phyloP scores from a whole-genome alignment of 2,113 vertebrate genomes.

The Laticauda colubrina region DNA sequence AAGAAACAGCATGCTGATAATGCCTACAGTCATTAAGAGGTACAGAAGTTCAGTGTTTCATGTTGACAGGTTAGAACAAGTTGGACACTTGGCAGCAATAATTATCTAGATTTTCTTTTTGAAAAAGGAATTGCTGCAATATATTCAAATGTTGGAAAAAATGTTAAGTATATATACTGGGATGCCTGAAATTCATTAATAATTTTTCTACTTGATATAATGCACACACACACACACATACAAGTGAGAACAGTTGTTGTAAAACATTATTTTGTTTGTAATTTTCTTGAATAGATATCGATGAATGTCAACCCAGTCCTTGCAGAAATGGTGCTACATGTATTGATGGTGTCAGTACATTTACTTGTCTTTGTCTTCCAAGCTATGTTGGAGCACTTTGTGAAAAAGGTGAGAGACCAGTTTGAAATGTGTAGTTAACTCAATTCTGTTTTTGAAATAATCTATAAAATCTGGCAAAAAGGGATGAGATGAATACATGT shows the following conservation, averaged over 20 bases:
- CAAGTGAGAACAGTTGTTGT: not conserved
- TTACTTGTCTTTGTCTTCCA: conserved; percentile 88
- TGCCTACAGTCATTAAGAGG: not conserved
- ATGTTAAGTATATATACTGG: accelerated
- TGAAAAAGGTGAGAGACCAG: conserved; percentile 83
- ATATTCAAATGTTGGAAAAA: not conserved
- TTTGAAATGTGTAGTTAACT: not conserved
- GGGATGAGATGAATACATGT: not conserved
- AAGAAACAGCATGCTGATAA: not conserved
- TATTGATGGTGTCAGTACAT: conserved; percentile 83
- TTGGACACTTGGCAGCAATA: conserved; percentile 7
- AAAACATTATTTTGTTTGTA: conserved; percentile 15
- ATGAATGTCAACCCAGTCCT: conserved; percentile 93
- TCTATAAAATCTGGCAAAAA: not conserved
- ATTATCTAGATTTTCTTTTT: not conserved
- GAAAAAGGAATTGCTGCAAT: not conserved
- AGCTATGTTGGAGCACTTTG: conserved; percentile 88
- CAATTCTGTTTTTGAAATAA: not conserved
- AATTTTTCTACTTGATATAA: not conserved
- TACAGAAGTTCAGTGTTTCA: not conserved
- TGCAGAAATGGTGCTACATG: conserved; percentile 94
- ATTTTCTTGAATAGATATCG: conserved; percentile 77
- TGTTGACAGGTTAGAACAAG: not conserved
- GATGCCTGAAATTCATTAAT: not conserved
- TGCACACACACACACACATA: conserved; percentile 11